Base-by-base conservation (phyloP, 2,888 invertebrate species). In the Pocota personata region DNA sequence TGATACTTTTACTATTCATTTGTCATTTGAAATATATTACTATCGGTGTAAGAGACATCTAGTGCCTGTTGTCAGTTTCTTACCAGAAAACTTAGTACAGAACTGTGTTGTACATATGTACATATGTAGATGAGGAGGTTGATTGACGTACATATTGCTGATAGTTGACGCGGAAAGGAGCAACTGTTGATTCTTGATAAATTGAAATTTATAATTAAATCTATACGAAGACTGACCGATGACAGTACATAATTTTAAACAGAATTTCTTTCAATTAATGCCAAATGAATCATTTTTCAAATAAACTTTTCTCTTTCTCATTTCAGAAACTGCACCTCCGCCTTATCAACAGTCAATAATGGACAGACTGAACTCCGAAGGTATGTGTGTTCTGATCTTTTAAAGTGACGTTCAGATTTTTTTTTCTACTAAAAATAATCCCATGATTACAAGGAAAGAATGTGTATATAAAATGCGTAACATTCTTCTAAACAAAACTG, bases 301-400 rank as follows among this genome's bases (percentile, higher is more conserved):
- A 16, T 48, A 19, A 46, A 48, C 7, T 30, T 8, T 67, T 37
- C 14, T 40, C 32, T 12, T 73, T 73, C 89, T 90, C 88, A 88
- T 95, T 95, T 72, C 95, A 97, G 97, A 97, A 93, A 95, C 95
- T 90, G 96, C 96, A 90, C 97, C 97, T 90, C 97, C 97, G 89
- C 97, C 97, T 88, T 97, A 97, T 93, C 95, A 95, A 93, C 95
- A 95, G 91, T 95, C 95, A 93, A 95, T 95, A 90, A 94, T 95
- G 94, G 94, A 95, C 91, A 94, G 94, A 92, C 93, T 96, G 92
- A 95, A 95, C 94, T 94, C 95, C 92, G 96, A 96, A 95, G 96
- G 96, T 96, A 93, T 46, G 73, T 73, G 10, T 35, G 0, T 35
- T 35, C 35, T 32, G 7, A 8, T 32, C 32, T 8, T 6, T 8